These are phyloP conservation scores for Halcyon malimbica DNA, from an alignment of 2,113 vertebrate genomes.

Conservation along the genomic window DNA sequence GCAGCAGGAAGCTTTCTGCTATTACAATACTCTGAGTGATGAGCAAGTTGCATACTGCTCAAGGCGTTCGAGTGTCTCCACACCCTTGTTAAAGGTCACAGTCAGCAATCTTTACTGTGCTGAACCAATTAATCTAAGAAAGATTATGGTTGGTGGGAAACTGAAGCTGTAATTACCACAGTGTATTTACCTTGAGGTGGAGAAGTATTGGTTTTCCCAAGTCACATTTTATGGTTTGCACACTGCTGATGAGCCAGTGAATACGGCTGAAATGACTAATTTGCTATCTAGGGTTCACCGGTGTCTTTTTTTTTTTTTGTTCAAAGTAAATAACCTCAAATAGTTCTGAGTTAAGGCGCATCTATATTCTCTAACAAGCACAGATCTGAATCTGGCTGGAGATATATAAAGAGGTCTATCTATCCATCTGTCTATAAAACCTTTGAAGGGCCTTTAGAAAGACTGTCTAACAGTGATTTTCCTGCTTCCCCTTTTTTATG, in stretches of 20 bases:
- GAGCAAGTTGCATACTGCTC: neutral
- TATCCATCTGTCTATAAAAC: neutral
- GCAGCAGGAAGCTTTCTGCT: constrained; percentile 17
- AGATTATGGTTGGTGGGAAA: neutral
- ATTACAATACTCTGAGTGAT: neutral
- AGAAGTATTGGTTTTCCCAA: neutral
- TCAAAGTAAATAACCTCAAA: neutral
- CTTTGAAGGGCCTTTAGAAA: neutral
- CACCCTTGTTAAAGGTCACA: constrained; percentile 28
- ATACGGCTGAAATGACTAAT: neutral
- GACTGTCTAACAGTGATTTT: neutral
- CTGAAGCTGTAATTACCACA: neutral
- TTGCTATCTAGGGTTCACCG: neutral
- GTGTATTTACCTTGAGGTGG: neutral
- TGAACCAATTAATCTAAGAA: constrained; percentile 7
- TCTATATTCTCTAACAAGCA: neutral
- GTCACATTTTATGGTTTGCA: neutral
- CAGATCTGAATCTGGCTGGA: neutral
- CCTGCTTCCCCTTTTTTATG: neutral
- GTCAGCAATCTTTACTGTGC: neutral
- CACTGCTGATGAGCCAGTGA: neutral
- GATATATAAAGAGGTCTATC: neutral
- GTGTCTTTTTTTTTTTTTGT: neutral
- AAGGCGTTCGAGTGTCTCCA: neutral
- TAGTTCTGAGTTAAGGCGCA: neutral